Base-by-base conservation (phyloP, 2,797 vertebrate species). In the Gadopsis bispinosus region DNA sequence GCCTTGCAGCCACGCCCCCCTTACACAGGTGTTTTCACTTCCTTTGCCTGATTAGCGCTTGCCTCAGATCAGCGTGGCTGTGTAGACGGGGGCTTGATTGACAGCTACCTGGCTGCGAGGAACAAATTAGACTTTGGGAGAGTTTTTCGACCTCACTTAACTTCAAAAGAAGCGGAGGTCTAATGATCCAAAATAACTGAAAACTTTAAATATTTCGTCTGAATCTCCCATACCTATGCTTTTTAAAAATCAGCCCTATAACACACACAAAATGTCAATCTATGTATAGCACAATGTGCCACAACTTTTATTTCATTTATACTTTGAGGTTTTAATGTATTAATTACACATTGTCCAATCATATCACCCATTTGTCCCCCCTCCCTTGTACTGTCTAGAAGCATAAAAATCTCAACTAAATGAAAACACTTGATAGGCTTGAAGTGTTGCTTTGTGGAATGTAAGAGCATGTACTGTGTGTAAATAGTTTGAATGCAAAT, bases 401-500 rank as follows among this genome's bases (percentile, higher is more conserved):
- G 48, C 53, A 56, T 31, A n/a, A 10, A 37, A 61, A 62, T 51
- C 69, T 80, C 22, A 22, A 29, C 19, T 59, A 56, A 58, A 69
- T 63, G 26, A 73, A 69, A 63, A 80, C 48, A 69, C 64, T 71
- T 76, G 65, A 58, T 73, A 20, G 37, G 81, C 79, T 84, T 64
- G 17, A 68, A 56, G 43, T 83, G 75, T 64, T 75, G 71, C 82
- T 77, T 81, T 3, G 5, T 79, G 55, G 86, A 91, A 91, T 85
- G 86, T 81, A 82, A 85, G 74, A 74, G 92, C 92, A 94, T 92
- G 89, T 87, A 89, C 84, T 90, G 76, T 90, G 88, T 93, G 89
- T 91, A 92, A 90, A 94, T 92, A 91, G 71, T 80, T 59, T 83
- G 68, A 86, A 87, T 85, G 87, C 74, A 84, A 69, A 69, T 91